Percentiles rank a stretch among this genome's conserved stretches.
Conservation (phyloP, 2,888 invertebrate genomes). For the Eudasyphora cyanicolor region DNA sequence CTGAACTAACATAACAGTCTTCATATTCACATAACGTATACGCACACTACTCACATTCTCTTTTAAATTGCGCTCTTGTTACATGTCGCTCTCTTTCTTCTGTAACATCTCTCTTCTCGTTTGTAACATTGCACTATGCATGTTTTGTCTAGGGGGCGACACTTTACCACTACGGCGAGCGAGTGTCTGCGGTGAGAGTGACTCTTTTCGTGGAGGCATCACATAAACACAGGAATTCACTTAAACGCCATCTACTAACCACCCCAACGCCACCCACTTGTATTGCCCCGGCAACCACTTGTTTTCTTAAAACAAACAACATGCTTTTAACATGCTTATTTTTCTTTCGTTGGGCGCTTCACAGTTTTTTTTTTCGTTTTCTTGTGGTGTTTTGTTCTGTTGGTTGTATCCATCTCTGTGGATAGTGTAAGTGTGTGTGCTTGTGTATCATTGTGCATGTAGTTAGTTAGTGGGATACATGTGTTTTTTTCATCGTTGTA, state of each 20-base stretch:
- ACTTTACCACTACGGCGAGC: neutral
- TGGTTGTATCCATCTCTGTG: neutral
- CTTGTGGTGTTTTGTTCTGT: conserved; percentile 9
- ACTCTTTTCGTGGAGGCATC: conserved; percentile 19
- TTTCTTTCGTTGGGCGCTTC: conserved; percentile 35
- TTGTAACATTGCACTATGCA: no score
- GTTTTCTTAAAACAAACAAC: conserved; percentile 77
- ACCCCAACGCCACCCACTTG: conserved; percentile 64
- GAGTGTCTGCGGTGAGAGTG: neutral
- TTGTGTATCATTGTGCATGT: no score
- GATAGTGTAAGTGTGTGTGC: conserved; percentile 33
- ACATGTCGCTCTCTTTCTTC: no score
- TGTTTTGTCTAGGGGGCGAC: neutral
- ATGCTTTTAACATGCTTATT: conserved; percentile 54
- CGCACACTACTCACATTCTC: no score
- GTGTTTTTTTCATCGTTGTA: conserved; percentile 9
- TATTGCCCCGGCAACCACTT: conserved; percentile 78
- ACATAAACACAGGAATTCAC: conserved; percentile 55
- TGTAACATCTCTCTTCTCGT: no score
- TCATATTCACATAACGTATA: no score
- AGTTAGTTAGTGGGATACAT: no score
- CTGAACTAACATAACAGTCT: no score
- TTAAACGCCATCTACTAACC: conserved; percentile 60
- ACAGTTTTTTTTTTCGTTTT: conserved; percentile 21
- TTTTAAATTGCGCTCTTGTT: neutral